Percentiles rank a stretch among this genome's conserved stretches.
These are phyloP conservation scores for Metridium senile DNA, from an alignment of 92 coral and sea anemone species.

Conservation along the genomic window DNA sequence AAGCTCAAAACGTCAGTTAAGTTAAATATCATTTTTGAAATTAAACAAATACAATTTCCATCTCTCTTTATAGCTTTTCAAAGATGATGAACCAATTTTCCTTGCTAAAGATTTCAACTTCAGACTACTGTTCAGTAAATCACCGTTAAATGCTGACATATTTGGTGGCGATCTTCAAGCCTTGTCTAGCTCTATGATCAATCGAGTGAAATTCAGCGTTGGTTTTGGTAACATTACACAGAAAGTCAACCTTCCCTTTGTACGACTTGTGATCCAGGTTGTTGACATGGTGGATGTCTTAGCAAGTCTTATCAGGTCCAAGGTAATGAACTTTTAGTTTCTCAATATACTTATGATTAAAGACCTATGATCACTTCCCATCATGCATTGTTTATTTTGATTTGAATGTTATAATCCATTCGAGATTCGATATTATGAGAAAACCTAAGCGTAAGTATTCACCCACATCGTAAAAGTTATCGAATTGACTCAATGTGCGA, in stretches of 20 bases:
- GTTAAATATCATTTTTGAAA: too few relatives aligned
- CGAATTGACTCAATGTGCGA: too few relatives aligned
- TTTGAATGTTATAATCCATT: too few relatives aligned
- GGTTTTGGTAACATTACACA: conserved; percentile 84
- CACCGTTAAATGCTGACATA: conserved; percentile 37
- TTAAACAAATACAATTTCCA: too few relatives aligned
- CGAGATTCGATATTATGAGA: too few relatives aligned
- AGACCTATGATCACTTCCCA: too few relatives aligned
- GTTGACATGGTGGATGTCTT: conserved; percentile 91
- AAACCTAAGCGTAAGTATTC: too few relatives aligned
- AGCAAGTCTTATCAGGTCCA: conserved; percentile 22
- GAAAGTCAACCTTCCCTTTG: conserved; percentile 79
- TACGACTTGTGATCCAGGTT: conserved; percentile 80
- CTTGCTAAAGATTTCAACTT: conserved; percentile 82
- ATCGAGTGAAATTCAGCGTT: conserved; percentile 69
- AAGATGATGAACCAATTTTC: conserved; percentile 74
- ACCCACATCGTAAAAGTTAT: too few relatives aligned
- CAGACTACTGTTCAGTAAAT: conserved; percentile 59
- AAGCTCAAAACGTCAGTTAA: too few relatives aligned
- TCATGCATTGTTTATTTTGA: too few relatives aligned
- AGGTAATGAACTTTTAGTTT: too few relatives aligned
- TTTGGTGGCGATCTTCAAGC: conserved; percentile 27
- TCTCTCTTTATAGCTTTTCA: conserved; percentile 39
- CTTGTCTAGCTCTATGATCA: conserved; percentile 40
- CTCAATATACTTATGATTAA: too few relatives aligned